Conservation (phyloP, 2,797 vertebrate genomes). For the Gouania willdenowi region DNA sequence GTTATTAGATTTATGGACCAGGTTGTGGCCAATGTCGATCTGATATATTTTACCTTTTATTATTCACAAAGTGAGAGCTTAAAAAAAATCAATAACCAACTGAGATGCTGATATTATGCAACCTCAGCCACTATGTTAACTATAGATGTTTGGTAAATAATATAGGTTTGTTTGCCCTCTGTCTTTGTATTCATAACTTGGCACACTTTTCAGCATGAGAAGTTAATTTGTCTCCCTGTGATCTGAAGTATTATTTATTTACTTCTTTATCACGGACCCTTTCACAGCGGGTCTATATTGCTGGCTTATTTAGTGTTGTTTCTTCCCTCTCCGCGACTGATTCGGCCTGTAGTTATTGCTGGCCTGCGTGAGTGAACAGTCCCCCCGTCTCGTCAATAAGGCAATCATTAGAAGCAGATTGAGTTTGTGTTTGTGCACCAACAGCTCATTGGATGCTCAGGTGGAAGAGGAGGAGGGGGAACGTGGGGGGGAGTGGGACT, state of each 20-base stretch:
- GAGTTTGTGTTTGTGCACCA: conserved; percentile 67
- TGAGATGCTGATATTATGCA: too few relatives aligned
- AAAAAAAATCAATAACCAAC: too few relatives aligned
- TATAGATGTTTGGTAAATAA: too few relatives aligned
- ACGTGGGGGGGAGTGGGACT: conserved; percentile 38
- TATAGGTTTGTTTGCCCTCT: too few relatives aligned
- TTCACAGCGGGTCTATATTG: conserved; percentile 6
- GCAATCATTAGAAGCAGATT: conserved; percentile 76
- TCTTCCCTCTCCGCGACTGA: conserved; percentile 27
- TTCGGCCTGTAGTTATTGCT: conserved; percentile 54
- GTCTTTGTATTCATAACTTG: too few relatives aligned
- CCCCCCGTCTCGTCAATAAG: conserved; percentile 74
- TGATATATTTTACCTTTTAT: too few relatives aligned
- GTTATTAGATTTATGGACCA: too few relatives aligned
- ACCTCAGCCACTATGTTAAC: too few relatives aligned
- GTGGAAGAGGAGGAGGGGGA: conserved; percentile 8
- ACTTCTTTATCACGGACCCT: conserved; percentile 24
- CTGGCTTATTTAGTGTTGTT: conserved; percentile 18
- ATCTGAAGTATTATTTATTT: conserved; percentile 22
- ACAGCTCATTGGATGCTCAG: conserved; percentile 35
- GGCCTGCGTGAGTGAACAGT: conserved; percentile 57
- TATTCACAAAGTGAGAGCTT: too few relatives aligned
- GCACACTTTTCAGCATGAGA: too few relatives aligned
- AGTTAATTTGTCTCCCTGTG: too few relatives aligned
- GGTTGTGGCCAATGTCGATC: too few relatives aligned